A percentile compares a stretch with the other conserved stretches of the same genome.
These are phyloP conservation scores for Pristionchus mayeri DNA, from an alignment of 2,888 invertebrate genomes.

Conservation along the genomic window DNA sequence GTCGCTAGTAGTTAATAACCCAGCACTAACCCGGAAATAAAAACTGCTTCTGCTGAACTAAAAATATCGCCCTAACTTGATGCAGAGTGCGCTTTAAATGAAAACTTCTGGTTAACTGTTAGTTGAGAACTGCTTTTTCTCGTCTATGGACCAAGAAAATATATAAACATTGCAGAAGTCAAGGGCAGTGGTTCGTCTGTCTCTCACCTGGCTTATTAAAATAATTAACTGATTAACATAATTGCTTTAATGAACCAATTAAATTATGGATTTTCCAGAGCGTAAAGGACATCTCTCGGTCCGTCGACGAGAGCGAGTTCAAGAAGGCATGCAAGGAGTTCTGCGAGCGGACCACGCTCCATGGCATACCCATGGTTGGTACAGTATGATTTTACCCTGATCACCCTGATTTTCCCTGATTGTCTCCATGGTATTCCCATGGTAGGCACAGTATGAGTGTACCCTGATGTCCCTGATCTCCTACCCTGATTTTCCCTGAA, in stretches of 20 bases:
- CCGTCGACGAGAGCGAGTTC: constrained; percentile 38
- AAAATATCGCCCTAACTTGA: too few species aligned
- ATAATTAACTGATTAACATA: neutral
- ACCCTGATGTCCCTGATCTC: too few species aligned
- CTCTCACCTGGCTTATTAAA: neutral
- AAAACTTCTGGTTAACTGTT: neutral
- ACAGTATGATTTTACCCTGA: too few species aligned
- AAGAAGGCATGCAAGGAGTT: constrained; percentile 53
- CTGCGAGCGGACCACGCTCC: constrained; percentile 59
- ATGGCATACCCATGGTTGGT: constrained; percentile 62
- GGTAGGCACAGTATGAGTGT: too few species aligned
- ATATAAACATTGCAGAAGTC: too few species aligned
- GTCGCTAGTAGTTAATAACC: neutral
- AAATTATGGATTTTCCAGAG: neutral
- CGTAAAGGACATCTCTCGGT: constrained; percentile 34
- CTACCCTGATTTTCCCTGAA: too few species aligned
- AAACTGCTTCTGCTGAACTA: too few species aligned
- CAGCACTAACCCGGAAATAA: neutral
- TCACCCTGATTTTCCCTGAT: too few species aligned
- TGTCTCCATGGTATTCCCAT: too few species aligned
- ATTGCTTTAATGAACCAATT: too few species aligned
- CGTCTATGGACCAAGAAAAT: too few species aligned
- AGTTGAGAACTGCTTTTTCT: neutral
- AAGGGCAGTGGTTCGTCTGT: too few species aligned
- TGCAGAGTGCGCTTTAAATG: neutral